phyloP scores from a whole-genome alignment of 2,113 vertebrate genomes.

The Burhinus bistriatus region DNA sequence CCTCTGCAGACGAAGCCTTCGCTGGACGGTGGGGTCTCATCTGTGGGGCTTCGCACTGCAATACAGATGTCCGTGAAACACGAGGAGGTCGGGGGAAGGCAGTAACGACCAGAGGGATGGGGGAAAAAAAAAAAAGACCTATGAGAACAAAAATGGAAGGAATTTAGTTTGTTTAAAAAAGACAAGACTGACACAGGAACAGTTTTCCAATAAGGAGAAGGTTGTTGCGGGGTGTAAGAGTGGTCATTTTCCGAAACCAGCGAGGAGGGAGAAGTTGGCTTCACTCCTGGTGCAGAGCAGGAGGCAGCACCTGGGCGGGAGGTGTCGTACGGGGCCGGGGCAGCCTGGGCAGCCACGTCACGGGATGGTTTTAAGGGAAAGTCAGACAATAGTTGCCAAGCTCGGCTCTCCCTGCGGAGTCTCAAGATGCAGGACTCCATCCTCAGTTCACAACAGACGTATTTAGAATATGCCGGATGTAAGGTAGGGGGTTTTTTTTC shows the following conservation, averaged over 20 bases:
- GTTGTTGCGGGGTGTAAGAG: accelerated
- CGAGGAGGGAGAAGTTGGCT: accelerated
- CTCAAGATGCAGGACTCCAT: neutral
- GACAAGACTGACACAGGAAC: neutral
- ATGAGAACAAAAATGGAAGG: neutral
- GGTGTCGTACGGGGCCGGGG: accelerated
- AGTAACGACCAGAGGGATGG: neutral
- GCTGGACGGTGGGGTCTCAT: accelerated
- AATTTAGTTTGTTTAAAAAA: neutral
- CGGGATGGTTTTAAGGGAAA: accelerated
- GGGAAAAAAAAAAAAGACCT: neutral
- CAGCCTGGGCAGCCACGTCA: neutral
- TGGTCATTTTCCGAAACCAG: accelerated
- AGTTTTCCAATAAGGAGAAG: neutral
- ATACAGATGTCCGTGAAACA: neutral
- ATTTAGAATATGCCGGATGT: neutral
- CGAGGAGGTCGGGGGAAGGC: neutral
- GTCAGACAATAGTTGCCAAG: neutral
- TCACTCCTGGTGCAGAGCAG: neutral
- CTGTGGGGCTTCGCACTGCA: neutral
- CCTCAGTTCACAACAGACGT: neutral
- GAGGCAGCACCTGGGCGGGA: neutral
- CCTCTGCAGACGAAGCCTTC: neutral
- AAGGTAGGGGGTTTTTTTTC: neutral
- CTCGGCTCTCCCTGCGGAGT: neutral